Evolutionary conservation across 1,140 invertebrate genomes (phyloP), one percentile per base, ranked within the genome.

Genomic region (Diorhabda sublineata): DNA sequence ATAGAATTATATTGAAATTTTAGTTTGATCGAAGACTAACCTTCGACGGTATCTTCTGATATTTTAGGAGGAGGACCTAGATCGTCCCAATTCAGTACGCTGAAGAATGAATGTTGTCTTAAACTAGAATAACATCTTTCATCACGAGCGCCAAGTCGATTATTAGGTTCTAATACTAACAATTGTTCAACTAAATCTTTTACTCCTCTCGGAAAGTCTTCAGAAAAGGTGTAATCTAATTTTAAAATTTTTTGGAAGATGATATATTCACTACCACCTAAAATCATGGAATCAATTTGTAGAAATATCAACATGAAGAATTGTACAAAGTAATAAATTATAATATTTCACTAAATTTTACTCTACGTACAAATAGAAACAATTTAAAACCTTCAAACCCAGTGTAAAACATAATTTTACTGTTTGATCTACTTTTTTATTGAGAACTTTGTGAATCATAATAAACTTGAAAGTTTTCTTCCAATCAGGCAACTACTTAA

Each of bases 201-300:
- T 4, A 95, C 94, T 61, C 88, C 83, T 58, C 87, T 83, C 76
- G 90, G 89, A 80, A 99, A 98, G 41, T 91, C 94, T 78, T 95
- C 91, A 1, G 97, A 96, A 79, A 98, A 96, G 69, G 92, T 90
- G 80, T 97, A 98, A 5, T 97, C 90, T 73, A 97, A 85, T 77
- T 92, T 93, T 5, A 94, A 81, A 74, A 99, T 98, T 83, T 98
- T 98, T 81, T 98, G 93, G 81, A 99, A 98, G 62, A 98, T 98
- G 70, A 97, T 87, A 84, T 97, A 99, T 80, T 99, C 98, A 82
- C 92, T 97, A 68, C 92, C 86, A 57, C 92, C 47, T 52, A 52
- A 52, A 52, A 52, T 26, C 26, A 26, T 26, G 26, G 26, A 26
- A 26, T 26, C 26, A 26, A 26, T 26, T 26, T 26, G 26, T 26